Percentiles rank a stretch among this genome's conserved stretches.
Evolutionary conservation across 2,888 invertebrate genomes (phyloP).

Genomic region (Chorisops tibialis): DNA sequence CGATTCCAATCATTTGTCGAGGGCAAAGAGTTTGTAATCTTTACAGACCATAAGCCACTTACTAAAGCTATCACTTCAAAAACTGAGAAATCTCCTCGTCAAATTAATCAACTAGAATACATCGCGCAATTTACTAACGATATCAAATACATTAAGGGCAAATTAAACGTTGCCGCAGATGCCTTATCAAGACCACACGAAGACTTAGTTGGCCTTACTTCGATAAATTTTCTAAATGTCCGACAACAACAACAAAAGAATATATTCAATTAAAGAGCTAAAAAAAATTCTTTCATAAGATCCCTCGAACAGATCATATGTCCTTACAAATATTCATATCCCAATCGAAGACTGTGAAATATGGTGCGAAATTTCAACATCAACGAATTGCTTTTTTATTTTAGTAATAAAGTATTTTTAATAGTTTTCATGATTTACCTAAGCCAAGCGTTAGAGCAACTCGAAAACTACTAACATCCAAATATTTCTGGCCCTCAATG

Average conservation of each 20-base stretch:
- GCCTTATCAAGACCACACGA: slow-evolving; percentile 6
- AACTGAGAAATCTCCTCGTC: slow-evolving; percentile 34
- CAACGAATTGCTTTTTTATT: no score
- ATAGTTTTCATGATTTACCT: no score
- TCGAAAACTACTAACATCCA: no score
- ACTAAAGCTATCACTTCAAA: slow-evolving; percentile 4
- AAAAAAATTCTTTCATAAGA: neutral
- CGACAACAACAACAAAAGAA: neutral
- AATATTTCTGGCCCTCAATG: no score
- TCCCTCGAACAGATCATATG: no score
- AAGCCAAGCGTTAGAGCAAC: no score
- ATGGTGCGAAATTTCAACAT: no score
- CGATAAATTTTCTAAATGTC: neutral
- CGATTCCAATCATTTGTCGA: slow-evolving; percentile 46
- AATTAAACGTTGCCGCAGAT: slow-evolving; percentile 11
- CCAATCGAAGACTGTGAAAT: no score
- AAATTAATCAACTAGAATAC: slow-evolving; percentile 4
- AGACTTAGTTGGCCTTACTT: neutral
- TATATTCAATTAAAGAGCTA: no score
- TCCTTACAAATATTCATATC: no score
- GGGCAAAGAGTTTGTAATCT: slow-evolving; percentile 30
- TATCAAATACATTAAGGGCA: slow-evolving; percentile 6
- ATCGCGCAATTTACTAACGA: slow-evolving; percentile 6
- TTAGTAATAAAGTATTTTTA: no score
- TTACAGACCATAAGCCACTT: slow-evolving; percentile 12